phyloP scores from a whole-genome alignment of 2,113 vertebrate genomes.

The Sakesphorus luctuosus region DNA sequence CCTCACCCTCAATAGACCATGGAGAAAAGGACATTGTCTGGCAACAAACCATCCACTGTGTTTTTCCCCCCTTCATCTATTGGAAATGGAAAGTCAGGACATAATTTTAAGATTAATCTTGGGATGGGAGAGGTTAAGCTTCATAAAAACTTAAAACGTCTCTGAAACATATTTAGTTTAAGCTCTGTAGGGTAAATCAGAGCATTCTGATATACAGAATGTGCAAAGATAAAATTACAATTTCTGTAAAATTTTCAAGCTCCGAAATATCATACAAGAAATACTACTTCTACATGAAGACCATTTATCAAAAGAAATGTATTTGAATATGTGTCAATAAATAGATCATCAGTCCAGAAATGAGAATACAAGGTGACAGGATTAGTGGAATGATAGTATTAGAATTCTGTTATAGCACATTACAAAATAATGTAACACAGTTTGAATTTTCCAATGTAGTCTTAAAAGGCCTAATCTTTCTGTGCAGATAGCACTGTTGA shows the following conservation, averaged over 20 bases:
- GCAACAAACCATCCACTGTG: neutral
- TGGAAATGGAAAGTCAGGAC: neutral
- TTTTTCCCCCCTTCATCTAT: neutral
- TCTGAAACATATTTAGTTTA: neutral
- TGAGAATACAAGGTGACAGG: neutral
- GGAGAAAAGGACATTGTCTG: neutral
- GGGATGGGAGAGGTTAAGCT: neutral
- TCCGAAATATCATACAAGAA: neutral
- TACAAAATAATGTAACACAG: neutral
- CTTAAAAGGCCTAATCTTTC: neutral
- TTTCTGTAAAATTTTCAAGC: neutral
- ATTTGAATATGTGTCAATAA: neutral
- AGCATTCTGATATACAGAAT: neutral
- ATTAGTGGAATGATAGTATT: neutral
- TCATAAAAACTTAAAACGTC: neutral
- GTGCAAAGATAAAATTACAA: neutral
- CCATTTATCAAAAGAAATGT: neutral
- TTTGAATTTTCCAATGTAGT: neutral
- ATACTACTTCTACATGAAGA: neutral
- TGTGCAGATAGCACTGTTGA: neutral
- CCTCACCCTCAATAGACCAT: neutral
- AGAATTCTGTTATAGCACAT: neutral
- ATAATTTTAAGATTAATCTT: neutral
- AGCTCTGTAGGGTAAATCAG: neutral
- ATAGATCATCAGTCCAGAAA: neutral